Percentiles rank a stretch among this genome's conserved stretches.
Evolutionary conservation across 2,113 vertebrate species (phyloP).

Genomic region (Diadophis punctatus): DNA sequence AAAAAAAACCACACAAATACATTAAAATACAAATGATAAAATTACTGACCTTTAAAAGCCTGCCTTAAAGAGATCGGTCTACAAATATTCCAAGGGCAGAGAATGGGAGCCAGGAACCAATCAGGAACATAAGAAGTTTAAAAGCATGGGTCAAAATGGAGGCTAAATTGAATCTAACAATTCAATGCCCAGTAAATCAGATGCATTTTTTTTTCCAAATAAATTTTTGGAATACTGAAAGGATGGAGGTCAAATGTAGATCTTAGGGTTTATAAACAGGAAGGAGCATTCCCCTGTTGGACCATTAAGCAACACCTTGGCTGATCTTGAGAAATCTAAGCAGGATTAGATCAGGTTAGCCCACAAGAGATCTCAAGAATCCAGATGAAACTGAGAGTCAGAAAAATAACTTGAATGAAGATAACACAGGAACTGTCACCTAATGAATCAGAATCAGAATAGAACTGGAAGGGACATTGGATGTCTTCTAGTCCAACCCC

Average conservation of each 20-base stretch:
- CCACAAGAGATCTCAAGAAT: neutral
- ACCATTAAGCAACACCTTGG: neutral
- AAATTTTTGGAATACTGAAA: neutral
- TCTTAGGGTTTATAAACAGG: neutral
- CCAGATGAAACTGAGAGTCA: neutral
- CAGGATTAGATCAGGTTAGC: neutral
- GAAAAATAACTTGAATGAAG: neutral
- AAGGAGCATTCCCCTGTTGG: neutral
- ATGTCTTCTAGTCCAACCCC: too few relatives aligned
- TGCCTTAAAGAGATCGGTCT: neutral
- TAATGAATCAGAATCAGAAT: too few relatives aligned
- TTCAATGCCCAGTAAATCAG: neutral
- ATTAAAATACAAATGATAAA: neutral
- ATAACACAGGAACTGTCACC: neutral
- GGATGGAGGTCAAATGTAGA: neutral
- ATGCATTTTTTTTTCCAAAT: neutral
- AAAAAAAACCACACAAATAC: neutral
- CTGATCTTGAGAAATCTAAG: neutral
- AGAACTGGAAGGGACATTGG: too few relatives aligned
- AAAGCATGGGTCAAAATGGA: neutral
- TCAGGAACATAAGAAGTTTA: neutral
- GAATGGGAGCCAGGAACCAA: neutral
- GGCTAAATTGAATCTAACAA: neutral
- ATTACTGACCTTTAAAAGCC: neutral
- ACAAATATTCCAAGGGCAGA: neutral